Evolutionary conservation across 2,113 vertebrate species (phyloP).

Genomic region (Cyprichromis sp.): DNA sequence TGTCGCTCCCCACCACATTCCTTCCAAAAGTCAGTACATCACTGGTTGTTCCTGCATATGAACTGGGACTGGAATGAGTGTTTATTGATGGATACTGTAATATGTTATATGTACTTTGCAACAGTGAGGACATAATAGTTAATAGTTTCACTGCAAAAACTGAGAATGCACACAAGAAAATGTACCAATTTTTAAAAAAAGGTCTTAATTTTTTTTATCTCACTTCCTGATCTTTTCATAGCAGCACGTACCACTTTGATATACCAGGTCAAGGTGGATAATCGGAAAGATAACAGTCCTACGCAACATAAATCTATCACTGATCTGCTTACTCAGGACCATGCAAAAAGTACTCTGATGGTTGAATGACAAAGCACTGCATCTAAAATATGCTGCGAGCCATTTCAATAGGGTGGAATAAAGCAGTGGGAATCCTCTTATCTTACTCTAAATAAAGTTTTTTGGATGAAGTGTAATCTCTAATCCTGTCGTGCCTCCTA

Average conservation of each 20-base stretch:
- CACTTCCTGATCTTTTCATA: not conserved
- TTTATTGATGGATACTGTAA: not conserved
- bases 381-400: constrained; percentile 27
- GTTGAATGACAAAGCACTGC: not conserved
- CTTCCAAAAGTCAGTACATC: not conserved
- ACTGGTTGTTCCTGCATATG: not conserved
- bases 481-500: constrained; percentile 52
- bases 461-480: constrained; percentile 68
- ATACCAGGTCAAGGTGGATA: not conserved
- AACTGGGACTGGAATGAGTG: not conserved
- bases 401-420: constrained; percentile 32
- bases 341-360: not conserved
- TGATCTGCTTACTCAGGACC: constrained; percentile 42
- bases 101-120: not conserved
- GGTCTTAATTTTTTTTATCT: not conserved
- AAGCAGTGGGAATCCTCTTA: constrained; percentile 61
- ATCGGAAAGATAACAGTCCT: constrained; percentile 9
- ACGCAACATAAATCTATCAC: constrained; percentile 21
- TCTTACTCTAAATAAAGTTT: constrained; percentile 66
- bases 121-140: not conserved
- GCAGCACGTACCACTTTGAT: not conserved
- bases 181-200: not conserved
- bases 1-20: too few relatives aligned
- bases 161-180: not conserved
- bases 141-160: not conserved